Base-by-base conservation (phyloP, 2,888 invertebrate genomes). In the Cynaeus angustus region DNA sequence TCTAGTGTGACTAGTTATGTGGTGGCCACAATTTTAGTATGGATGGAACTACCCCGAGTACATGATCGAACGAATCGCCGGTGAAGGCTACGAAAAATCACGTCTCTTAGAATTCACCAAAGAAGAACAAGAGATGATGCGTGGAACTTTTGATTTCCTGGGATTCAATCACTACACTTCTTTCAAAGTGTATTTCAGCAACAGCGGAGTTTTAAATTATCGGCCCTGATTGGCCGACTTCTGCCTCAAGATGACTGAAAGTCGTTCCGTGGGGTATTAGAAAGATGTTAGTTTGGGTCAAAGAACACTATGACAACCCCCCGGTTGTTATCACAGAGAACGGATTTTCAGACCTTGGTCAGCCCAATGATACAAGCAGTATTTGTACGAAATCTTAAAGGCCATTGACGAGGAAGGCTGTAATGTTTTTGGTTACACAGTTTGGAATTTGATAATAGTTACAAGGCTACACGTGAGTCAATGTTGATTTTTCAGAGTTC, bases 131-230 rank as follows among this genome's bases (percentile, higher is more conserved):
- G 66, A 71, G 46, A 50, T 53, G 21, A 66, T 81, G 79, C 55
- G 75, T 86, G 90, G 84, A 78, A 73, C 88, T 56, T 85, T 87
- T 0, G 90, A 91, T 76, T 90, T 89, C 79, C 86, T 89, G 48
- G 90, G 89, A 0, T 76, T 90, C 14, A 90, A 91, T 75, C 88
- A 89, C 74, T 91, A 91, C 78, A 87, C 89, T 76, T 87, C 88
- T 0, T 83, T 75, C 61, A 56, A 86, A 13, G 85, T 85, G 79
- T 33, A 66, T 16, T 0, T 73, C 16, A 65, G 68, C n/a, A n/a
- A 64, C 30, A 16, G 3, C 33, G 13, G 1, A 21, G 21, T 21
- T 21, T 1, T 21, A 21, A 21, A 4, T 21, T 21, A 21, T 21
- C 21, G 21, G 4, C 21, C 21, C 21, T 3, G 1, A 1, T 1